Base-by-base conservation (phyloP, 2,113 vertebrate species). In the Salminus brasiliensis region DNA sequence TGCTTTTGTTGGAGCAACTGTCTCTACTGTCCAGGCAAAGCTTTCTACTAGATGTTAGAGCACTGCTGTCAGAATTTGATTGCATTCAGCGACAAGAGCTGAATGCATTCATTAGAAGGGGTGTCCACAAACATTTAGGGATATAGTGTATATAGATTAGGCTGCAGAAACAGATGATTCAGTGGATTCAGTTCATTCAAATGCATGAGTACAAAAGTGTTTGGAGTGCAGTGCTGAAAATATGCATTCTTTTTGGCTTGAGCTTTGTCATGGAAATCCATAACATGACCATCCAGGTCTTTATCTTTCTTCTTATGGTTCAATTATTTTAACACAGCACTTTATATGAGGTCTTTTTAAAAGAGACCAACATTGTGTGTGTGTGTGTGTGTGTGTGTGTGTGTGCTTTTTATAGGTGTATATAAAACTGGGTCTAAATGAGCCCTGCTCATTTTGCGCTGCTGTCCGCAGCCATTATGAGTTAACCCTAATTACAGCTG, bases 401-500 rank as follows among this genome's bases (percentile, higher is more conserved):
- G 45, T 21, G 1, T 30, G 13, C 3, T 6, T 59, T 74, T 75
- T 81, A 71, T 81, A 60, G 62, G 52, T 12, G 72, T 63, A 25
- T 66, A 69, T 81, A 91, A 94, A 90, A 92, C 94, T 93, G 86
- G 89, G 89, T 88, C 91, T 92, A 95, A 96, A 97, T 95, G 92
- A 95, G 95, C 89, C 92, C 92, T 77, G 91, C 91, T 93, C 85
- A 92, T 95, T 94, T 89, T 89, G 89, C 91, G 88, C 87, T 93
- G 90, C 87, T 77, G 85, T 95, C 74, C 93, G 92, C 89, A 87
- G 90, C 95, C 94, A 96, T 98, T 97, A 96, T 95, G 96, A 97
- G 97, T 98, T 97, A 97, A 95, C 95, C 95, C 94, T 97, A 97
- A 97, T 97, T 97, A 97, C 94, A 94, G 95, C 88, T 91, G 97